Evolutionary conservation across 2,888 invertebrate species (phyloP), one percentile per base, ranked within the genome.

Genomic region (Margaritifera margaritifera): DNA sequence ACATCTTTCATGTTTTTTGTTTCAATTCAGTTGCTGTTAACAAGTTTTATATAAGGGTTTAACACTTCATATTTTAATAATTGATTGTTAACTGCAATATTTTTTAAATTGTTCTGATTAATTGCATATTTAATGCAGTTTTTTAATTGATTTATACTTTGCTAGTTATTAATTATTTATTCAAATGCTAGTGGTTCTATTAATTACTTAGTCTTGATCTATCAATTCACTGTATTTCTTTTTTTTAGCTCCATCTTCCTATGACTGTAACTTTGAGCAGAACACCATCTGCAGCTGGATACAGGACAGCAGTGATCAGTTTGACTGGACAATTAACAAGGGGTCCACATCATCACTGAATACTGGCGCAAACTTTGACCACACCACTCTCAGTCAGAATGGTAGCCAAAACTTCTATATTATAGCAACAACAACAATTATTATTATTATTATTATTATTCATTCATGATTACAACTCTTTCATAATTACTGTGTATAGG

Each of bases 231-330:
- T 8, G 8, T 59, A 24, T 27, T 59, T 25, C 22, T 18, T 56
- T 60, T 53, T 74, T 71, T 19, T 72, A 86, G 85, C 82, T n/a
- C 75, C 80, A 19, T 72, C 78, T 8, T 63, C 61, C 1, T 74
- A 77, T 58, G 83, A 83, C 73, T 86, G 86, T 65, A 80, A 71
- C 70, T 86, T 86, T 79, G 86, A 86, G 68, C 53, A 67, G 18
- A 75, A 77, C n/a, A 77, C 62, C 19, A 51, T 77, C 8, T 86
- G 86, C 65, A 62, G 61, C 5, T 86, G 84, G 84, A 75, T 69
- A 3, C 83, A 84, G 64, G 84, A 84, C 53, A 69, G 52, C 0
- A 72, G 75, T 4, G 83, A 83, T 63, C 64, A 68, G 50, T 82
- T 84, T 77, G 71, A 84, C 69, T 86, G 86, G 86, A 75, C 73